Evolutionary conservation across 2,797 vertebrate genomes (phyloP).

Genomic region (Amblyopsis hoosieri): DNA sequence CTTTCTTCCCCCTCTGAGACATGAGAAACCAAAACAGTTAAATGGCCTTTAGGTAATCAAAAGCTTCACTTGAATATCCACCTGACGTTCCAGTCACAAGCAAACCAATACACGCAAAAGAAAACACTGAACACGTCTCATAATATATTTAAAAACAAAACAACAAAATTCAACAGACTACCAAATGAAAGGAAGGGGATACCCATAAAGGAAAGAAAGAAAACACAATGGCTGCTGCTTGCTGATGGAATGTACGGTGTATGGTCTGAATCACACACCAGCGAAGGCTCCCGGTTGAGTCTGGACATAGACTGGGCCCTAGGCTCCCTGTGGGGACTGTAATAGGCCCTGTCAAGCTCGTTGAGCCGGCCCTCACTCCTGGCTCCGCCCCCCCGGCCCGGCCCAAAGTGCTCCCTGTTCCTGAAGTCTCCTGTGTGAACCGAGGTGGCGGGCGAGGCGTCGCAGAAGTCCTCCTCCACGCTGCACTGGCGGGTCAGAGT

Average conservation of each 20-base stretch:
- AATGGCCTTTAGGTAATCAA: slow-evolving; percentile 87
- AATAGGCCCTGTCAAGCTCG: slow-evolving; percentile 83
- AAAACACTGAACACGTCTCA: slow-evolving; percentile 58
- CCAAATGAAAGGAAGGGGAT: slow-evolving; percentile 52
- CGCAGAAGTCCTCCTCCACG: slow-evolving; percentile 88
- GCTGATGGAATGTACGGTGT: slow-evolving; percentile 89
- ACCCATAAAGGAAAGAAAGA: slow-evolving; percentile 63
- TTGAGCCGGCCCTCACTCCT: slow-evolving; percentile 77
- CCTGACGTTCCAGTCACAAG: slow-evolving; percentile 68
- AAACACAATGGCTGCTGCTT: slow-evolving; percentile 80
- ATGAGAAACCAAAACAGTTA: slow-evolving; percentile 78
- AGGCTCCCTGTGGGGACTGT: slow-evolving; percentile 78
- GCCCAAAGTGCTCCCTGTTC: slow-evolving; percentile 69
- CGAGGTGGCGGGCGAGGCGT: slow-evolving; percentile 59
- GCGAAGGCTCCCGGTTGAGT: slow-evolving; percentile 84
- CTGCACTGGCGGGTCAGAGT: slow-evolving; percentile 91
- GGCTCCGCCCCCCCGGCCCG: slow-evolving; percentile 59
- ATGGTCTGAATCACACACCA: slow-evolving; percentile 87
- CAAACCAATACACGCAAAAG: slow-evolving; percentile 68
- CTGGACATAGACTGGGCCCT: slow-evolving; percentile 82
- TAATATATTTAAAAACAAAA: slow-evolving; percentile 39
- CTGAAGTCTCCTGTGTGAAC: slow-evolving; percentile 73
- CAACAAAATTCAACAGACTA: slow-evolving; percentile 35
- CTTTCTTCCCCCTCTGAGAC: slow-evolving; percentile 69
- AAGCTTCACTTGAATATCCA: slow-evolving; percentile 65